These are phyloP conservation scores for Labrus mixtus DNA, from an alignment of 2,113 vertebrate species.

Conservation along the genomic window DNA sequence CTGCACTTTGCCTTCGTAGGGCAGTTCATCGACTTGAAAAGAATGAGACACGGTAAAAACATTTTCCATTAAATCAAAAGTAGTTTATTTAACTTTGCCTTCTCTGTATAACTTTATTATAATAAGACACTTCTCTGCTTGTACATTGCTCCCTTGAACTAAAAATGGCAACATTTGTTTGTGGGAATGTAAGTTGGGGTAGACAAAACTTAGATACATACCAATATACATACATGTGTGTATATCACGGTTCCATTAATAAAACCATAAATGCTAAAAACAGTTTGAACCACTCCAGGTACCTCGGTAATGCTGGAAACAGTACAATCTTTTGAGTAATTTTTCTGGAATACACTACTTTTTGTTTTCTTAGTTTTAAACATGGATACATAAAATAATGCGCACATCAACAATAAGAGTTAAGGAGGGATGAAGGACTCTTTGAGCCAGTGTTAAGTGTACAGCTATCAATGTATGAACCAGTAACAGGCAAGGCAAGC, in stretches of 20 bases:
- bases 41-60: slow-evolving; percentile 38
- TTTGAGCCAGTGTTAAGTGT: slow-evolving; percentile 72
- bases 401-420: slow-evolving; percentile 78
- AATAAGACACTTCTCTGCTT: slow-evolving; percentile 91
- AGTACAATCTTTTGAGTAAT: slow-evolving; percentile 85
- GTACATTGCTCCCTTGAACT: slow-evolving; percentile 90
- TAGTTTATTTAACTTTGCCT: slow-evolving; percentile 88
- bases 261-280: slow-evolving; percentile 86
- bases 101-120: slow-evolving; percentile 89
- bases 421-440: slow-evolving; percentile 78
- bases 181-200: slow-evolving; percentile 89
- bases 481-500: slow-evolving; percentile 75
- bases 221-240: slow-evolving; percentile 88
- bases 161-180: slow-evolving; percentile 88
- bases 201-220: slow-evolving; percentile 88
- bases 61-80: slow-evolving; percentile 88
- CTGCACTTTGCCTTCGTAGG: too few species aligned
- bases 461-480: slow-evolving; percentile 73
- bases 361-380: slow-evolving; percentile 73
- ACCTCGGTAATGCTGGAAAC: slow-evolving; percentile 84
- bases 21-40: slow-evolving; percentile 4
- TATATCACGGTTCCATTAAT: slow-evolving; percentile 86
- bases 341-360: slow-evolving; percentile 80
- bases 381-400: slow-evolving; percentile 84
- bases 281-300: slow-evolving; percentile 82